Evolutionary conservation across 2,888 invertebrate genomes (phyloP), one percentile per base, ranked within the genome.

Genomic region (Slavum lentiscoides): DNA sequence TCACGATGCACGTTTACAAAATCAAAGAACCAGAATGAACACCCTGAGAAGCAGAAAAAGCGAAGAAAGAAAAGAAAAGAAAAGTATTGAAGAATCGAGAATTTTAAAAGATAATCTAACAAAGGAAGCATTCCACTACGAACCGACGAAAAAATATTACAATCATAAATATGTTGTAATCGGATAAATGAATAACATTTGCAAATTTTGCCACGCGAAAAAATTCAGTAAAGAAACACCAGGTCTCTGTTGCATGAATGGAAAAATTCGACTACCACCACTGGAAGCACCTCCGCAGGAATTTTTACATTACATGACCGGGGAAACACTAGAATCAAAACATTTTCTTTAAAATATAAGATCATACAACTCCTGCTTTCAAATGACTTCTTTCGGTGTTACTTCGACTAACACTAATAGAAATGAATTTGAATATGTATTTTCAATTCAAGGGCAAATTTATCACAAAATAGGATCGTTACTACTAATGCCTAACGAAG

Each of bases 271-370:
- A 21, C 23, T 68, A 17, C 17, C 23, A 53, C 17, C 23, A 53
- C 15, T 9, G 17, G 23, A 68, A 68, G 0, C 8, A 53, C 49
- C 43, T 23, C 23, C 68, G 23, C 21, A 23, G 3, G 21, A 21
- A 53, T 2, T 53, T 8, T 21, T n/a, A 23, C 53, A 21, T 13
- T 53, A 49, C n/a, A 43, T 53, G 19, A 19, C 21, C 30, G 15
- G 43, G 53, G 11, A 53, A 23, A 15, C 68, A 53, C 23, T 23
- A 83, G 30, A 55, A 5, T 55, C 55, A 17, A 55, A 55, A 4
- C 55, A 17, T 17, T 19, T 55, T 55, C 55, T 55, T 17, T 3
- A 19, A 19, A 62, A 62, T 17, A 30, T 62, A 1, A 0, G 62
- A 13, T 13, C 13, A 62, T 62, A 62, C 7, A 62, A 62, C 17